These are phyloP conservation scores for Ellobius talpinus DNA, from an alignment of 2,113 vertebrate genomes.

Conservation along the genomic window DNA sequence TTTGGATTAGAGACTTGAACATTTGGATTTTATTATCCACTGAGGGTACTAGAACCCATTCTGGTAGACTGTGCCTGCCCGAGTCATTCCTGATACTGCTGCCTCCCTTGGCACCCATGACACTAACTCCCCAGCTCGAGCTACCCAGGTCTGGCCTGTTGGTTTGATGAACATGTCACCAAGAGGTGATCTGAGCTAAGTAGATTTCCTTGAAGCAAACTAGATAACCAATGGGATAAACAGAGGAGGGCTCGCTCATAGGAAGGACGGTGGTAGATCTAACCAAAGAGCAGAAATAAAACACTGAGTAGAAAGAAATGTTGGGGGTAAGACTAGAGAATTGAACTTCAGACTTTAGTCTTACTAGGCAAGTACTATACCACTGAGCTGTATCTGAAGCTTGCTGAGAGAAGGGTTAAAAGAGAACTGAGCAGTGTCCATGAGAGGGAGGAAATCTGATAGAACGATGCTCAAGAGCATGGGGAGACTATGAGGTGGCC, in stretches of 20 bases:
- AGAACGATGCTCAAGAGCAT: not conserved
- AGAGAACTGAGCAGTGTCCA: not conserved
- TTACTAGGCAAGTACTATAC: not conserved
- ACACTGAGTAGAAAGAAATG: not conserved
- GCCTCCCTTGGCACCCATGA: not conserved
- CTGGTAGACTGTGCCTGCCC: not conserved
- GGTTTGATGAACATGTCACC: not conserved
- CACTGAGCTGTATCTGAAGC: not conserved
- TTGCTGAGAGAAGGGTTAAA: not conserved
- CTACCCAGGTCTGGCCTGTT: not conserved
- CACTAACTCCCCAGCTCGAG: not conserved
- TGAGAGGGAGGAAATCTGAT: not conserved
- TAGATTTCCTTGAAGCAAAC: not conserved
- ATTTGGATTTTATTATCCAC: not conserved
- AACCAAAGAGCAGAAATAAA: not conserved
- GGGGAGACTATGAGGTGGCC: not conserved
- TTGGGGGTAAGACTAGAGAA: not conserved
- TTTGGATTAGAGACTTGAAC: not conserved
- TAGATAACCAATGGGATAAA: not conserved
- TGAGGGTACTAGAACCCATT: not conserved
- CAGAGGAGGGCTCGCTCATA: not conserved
- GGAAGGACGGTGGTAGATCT: not conserved
- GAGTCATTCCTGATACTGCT: not conserved
- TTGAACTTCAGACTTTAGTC: not conserved
- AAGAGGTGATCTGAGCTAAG: not conserved